phyloP scores from a whole-genome alignment of 2,888 invertebrate genomes.

The Callimorpha dominula region DNA sequence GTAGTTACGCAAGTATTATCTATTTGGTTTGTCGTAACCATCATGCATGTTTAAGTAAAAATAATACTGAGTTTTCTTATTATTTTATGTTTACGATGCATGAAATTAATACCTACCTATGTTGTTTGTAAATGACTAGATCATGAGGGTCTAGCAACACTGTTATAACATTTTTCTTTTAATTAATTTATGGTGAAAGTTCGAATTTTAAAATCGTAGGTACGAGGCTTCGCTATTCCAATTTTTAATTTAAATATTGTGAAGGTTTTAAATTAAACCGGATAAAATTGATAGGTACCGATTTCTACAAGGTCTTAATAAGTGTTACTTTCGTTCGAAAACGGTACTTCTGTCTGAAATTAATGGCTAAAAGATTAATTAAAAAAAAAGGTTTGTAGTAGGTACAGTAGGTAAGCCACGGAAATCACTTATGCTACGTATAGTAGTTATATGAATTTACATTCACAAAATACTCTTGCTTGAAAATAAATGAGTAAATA shows the following conservation, averaged over 20 bases:
- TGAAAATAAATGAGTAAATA: neutral
- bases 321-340: too few relatives aligned
- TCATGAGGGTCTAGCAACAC: neutral
- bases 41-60: neutral
- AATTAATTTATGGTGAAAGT: neutral
- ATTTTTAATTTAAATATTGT: too few relatives aligned
- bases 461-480: neutral
- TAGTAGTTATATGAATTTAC: too few relatives aligned
- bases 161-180: neutral
- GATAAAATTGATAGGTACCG: neutral
- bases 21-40: constrained; percentile 6
- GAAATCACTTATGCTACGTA: too few relatives aligned
- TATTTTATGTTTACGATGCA: neutral
- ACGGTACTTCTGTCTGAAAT: too few relatives aligned
- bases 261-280: neutral
- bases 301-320: neutral
- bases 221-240: neutral
- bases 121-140: neutral
- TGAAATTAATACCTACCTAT: neutral
- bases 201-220: neutral
- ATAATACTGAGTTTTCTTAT: neutral
- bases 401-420: too few relatives aligned
- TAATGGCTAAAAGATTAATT: too few relatives aligned
- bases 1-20: constrained; percentile 13
- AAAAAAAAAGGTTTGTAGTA: too few relatives aligned